A percentile compares a stretch with the other conserved stretches of the same genome.
Evolutionary conservation across 53 echinoderm and acorn worm genomes (phyloP).

Genomic region (Actinopyga echinites): DNA sequence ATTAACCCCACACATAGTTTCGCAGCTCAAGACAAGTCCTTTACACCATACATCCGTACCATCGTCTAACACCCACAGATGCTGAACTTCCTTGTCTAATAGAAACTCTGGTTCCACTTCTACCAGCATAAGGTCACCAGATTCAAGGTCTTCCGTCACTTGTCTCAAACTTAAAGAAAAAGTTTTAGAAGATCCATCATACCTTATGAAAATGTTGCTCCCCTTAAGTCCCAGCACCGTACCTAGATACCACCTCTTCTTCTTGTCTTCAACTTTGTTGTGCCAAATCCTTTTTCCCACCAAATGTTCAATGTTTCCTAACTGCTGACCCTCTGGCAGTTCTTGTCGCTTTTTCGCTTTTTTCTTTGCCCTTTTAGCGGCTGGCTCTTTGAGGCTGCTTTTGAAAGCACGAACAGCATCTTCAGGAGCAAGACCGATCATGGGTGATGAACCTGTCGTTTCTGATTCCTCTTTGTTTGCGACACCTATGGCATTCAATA

Average conservation of each 20-base stretch:
- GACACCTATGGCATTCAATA: neutral
- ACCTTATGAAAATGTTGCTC: neutral
- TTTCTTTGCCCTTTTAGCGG: neutral
- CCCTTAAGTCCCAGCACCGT: neutral
- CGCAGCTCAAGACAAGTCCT: conserved; percentile 30
- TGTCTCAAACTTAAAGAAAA: neutral
- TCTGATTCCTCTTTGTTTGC: neutral
- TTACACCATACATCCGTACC: neutral
- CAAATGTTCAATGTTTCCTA: no score
- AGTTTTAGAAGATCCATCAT: neutral
- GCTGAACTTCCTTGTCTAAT: neutral
- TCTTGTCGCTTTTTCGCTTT: neutral
- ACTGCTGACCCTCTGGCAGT: neutral
- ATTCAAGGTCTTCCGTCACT: neutral
- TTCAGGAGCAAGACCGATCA: conserved; percentile 11
- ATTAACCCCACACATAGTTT: no score
- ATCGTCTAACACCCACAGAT: neutral
- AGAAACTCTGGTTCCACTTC: neutral
- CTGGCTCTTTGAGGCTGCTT: neutral
- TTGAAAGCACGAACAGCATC: conserved; percentile 33
- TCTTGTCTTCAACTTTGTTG: neutral
- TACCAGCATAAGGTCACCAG: neutral
- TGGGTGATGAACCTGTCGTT: neutral
- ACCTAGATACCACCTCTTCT: neutral
- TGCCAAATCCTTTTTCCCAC: conserved; percentile 14